Percentiles rank a stretch among this genome's conserved stretches.
Evolutionary conservation across 2,888 invertebrate species (phyloP).

Genomic region (Tethea ocularis): DNA sequence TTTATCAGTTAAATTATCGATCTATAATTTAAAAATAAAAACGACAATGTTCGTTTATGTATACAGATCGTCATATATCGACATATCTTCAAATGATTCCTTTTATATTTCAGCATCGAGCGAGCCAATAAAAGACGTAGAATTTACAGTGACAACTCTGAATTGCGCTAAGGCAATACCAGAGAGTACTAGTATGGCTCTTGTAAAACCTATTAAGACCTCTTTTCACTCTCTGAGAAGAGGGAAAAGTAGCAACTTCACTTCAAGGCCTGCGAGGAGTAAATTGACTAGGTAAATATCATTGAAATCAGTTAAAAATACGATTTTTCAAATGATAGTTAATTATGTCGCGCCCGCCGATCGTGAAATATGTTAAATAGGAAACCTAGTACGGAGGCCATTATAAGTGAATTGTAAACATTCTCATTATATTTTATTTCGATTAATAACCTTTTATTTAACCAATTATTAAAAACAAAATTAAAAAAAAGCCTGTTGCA

Average conservation of each 20-base stretch:
- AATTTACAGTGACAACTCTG: conserved; percentile 93
- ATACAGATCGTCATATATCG: too few relatives aligned
- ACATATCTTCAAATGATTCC: too few relatives aligned
- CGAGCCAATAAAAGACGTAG: conserved; percentile 93
- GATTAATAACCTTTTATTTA: conserved; percentile 20
- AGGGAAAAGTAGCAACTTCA: conserved; percentile 57
- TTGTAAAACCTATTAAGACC: conserved; percentile 67
- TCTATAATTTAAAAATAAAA: too few relatives aligned
- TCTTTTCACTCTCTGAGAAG: conserved; percentile 72
- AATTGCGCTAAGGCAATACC: conserved; percentile 85
- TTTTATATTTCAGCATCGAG: conserved; percentile 83
- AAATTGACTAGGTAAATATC: conserved; percentile 71
- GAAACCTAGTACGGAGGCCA: too few relatives aligned
- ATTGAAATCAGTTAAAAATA: neutral
- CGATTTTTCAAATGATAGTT: too few relatives aligned
- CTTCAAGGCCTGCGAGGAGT: conserved; percentile 61
- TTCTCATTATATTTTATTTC: neutral
- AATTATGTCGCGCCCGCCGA: too few relatives aligned
- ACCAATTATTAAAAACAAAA: conserved; percentile 55
- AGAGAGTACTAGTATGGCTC: conserved; percentile 64
- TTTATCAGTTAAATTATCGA: too few relatives aligned
- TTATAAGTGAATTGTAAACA: too few relatives aligned
- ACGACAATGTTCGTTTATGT: too few relatives aligned
- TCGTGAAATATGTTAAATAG: too few relatives aligned
- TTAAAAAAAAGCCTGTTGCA: conserved; percentile 74